phyloP scores from a whole-genome alignment of 2,113 vertebrate genomes.

The Burhinus bistriatus region DNA sequence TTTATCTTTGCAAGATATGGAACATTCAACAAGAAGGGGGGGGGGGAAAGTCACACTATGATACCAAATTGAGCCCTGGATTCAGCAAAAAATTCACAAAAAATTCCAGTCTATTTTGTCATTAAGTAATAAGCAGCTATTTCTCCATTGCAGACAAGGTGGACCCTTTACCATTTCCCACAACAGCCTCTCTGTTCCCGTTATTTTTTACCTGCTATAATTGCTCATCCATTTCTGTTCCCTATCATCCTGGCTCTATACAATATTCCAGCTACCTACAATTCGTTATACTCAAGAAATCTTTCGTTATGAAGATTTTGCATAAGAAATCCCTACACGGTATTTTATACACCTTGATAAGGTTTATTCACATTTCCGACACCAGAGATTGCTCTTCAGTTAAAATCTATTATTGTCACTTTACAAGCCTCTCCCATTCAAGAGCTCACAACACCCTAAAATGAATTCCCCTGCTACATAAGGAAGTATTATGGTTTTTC shows the following conservation, averaged over 20 bases:
- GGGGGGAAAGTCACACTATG: background rate
- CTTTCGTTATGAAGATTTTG: background rate
- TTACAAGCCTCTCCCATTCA: constrained; percentile 16
- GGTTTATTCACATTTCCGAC: constrained; percentile 54
- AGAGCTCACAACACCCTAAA: constrained; percentile 23
- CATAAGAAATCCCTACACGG: background rate
- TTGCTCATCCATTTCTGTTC: background rate
- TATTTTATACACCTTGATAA: constrained; percentile 36
- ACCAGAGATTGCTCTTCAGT: constrained; percentile 66
- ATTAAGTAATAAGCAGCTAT: background rate
- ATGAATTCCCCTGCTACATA: constrained; percentile 9
- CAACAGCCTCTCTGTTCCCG: background rate
- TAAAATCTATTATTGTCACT: constrained; percentile 54
- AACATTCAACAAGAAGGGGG: background rate
- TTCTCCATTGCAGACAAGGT: background rate
- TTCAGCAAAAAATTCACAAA: background rate
- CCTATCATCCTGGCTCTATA: background rate
- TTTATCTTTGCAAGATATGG: background rate
- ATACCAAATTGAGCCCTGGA: background rate
- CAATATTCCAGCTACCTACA: background rate
- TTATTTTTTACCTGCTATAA: background rate
- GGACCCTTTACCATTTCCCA: background rate
- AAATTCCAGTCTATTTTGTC: background rate
- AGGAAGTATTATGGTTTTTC: constrained; percentile 52
- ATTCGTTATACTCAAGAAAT: background rate